Conservation (phyloP, 2,888 invertebrate species). For the Netelia virgata region DNA sequence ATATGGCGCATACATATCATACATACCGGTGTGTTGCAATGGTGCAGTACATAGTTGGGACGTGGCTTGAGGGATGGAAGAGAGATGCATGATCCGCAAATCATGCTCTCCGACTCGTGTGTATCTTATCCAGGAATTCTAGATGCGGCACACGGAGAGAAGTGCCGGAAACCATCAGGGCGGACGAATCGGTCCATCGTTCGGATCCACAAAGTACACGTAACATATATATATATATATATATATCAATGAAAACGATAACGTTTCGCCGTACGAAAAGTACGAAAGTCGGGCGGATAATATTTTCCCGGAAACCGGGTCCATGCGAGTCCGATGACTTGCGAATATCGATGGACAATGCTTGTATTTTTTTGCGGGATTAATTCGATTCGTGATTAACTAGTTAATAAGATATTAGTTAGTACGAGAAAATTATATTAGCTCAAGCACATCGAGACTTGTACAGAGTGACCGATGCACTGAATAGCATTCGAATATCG, state of each 20-base stretch:
- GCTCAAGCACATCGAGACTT: too few relatives aligned
- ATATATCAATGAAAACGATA: not conserved
- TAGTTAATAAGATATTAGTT: too few relatives aligned
- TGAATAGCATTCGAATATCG: too few relatives aligned
- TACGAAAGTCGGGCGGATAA: not conserved
- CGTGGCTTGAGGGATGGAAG: slow-evolving; percentile 32
- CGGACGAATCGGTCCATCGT: slow-evolving; percentile 33
- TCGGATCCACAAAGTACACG: slow-evolving; percentile 51
- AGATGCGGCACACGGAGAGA: slow-evolving; percentile 37
- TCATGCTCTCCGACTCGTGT: slow-evolving; percentile 52
- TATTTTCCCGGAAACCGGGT: not conserved
- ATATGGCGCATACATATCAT: slow-evolving; percentile 56
- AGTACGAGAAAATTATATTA: too few relatives aligned
- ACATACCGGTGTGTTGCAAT: slow-evolving; percentile 38
- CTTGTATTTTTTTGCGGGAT: not conserved
- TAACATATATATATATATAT: not conserved
- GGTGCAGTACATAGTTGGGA: slow-evolving; percentile 22
- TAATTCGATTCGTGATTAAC: too few relatives aligned
- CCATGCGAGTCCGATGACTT: not conserved
- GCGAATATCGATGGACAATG: not conserved
- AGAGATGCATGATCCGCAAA: slow-evolving; percentile 58
- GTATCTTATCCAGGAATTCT: slow-evolving; percentile 61
- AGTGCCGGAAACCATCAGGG: slow-evolving; percentile 44
- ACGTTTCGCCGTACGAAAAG: not conserved
- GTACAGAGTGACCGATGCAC: too few relatives aligned